Evolutionary conservation across 2,888 invertebrate genomes (phyloP), one percentile per base, ranked within the genome.

Genomic region (Stictocephala bisonia): DNA sequence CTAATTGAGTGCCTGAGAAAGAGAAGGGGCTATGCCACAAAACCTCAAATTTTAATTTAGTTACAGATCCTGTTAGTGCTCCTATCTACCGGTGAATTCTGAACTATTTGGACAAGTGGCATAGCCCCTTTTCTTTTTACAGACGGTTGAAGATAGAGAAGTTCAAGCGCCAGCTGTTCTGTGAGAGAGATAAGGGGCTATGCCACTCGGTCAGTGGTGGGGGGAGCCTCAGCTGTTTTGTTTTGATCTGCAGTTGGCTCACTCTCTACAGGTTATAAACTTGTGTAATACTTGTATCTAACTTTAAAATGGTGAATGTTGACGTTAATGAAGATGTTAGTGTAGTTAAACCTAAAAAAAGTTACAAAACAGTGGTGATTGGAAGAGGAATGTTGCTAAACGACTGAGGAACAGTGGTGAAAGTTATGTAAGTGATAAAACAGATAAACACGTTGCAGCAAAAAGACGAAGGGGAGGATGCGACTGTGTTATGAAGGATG

Each of bases 11-110:
- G 64, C 15, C 64, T 64, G 20, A 64, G 44, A 67, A 11, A 44
- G 44, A 70, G 58, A 56, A 70, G 56, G 70, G 41, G 66, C 69
- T 69, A 69, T 31, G 53, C 53, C 53, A 51, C 29, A 69, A 51
- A 53, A 53, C 22, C n/a, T 26, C 13, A 53, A n/a, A 31, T 22
- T 51, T 69, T 53, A 15, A 53, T 53, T 69, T 69, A 31, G 2
- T 69, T 26, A 41, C 18, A 15, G 26, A 13, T 24, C 31, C 41
- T 35, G 26, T 20, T 70, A 56, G 11, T 70, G 48, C 41, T 70
- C 15, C 24, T 56, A 56, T 24, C 20, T 70, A 24, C 22, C 24
- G 13, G 56, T 35, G 24, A 4, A 53, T 26, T 11, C 3, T 15
- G 26, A 41, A 70, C 70, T 70, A 58, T 56, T 56, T 70, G 40